These are phyloP conservation scores for Apamea epomidion DNA, from an alignment of 2,888 invertebrate genomes.

Conservation along the genomic window DNA sequence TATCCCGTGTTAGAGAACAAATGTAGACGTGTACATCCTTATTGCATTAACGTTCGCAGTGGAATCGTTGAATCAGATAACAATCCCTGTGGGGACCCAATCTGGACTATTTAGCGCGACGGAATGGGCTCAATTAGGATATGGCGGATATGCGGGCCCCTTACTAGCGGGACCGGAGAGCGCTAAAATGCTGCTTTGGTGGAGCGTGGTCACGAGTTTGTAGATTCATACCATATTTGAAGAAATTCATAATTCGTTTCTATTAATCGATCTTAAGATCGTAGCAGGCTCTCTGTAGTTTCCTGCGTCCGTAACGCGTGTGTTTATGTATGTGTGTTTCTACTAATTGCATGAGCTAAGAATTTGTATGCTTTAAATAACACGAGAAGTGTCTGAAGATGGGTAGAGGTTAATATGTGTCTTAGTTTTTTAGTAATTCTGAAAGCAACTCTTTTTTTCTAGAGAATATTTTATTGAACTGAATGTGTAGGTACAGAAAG, in stretches of 20 bases:
- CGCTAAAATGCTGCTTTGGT: slow-evolving; percentile 73
- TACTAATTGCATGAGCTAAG: background rate
- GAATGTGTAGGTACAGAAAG: background rate
- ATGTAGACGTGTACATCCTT: slow-evolving; percentile 86
- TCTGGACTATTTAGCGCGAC: slow-evolving; percentile 89
- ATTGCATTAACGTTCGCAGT: slow-evolving; percentile 82
- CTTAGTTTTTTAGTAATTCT: background rate
- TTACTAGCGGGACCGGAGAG: slow-evolving; percentile 74
- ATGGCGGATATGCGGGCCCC: slow-evolving; percentile 90
- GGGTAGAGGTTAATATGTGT: background rate
- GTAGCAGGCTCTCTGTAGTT: background rate
- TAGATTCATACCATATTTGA: background rate
- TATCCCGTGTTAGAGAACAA: slow-evolving; percentile 78
- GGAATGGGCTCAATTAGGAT: slow-evolving; percentile 89
- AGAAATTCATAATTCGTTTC: background rate
- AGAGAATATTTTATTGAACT: background rate
- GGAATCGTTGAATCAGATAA: slow-evolving; percentile 87
- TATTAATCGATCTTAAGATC: background rate
- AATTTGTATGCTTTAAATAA: background rate
- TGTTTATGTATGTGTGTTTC: background rate
- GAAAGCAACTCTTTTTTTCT: background rate
- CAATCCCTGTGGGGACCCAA: slow-evolving; percentile 81
- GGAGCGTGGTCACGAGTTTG: background rate
- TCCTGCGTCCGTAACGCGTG: background rate
- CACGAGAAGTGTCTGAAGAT: background rate